Evolutionary conservation across 2,113 vertebrate genomes (phyloP).

Genomic region (Scopus umbretta): DNA sequence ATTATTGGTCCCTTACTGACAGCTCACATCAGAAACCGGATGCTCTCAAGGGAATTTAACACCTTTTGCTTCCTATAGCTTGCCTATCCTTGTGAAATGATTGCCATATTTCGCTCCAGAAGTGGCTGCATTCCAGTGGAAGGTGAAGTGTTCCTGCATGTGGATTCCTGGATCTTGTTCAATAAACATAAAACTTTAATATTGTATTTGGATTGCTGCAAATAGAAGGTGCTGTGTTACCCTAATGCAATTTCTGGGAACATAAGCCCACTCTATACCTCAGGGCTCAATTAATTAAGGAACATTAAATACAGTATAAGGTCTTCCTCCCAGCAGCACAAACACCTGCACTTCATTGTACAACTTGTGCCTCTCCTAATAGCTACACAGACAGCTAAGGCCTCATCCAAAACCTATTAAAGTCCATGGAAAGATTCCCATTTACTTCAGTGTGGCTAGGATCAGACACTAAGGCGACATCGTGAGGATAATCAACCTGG

Average conservation of each 20-base stretch:
- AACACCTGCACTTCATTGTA: conserved; percentile 44
- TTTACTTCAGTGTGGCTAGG: neutral
- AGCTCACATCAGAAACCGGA: neutral
- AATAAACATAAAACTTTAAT: conserved; percentile 53
- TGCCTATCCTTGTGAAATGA: fast-evolving
- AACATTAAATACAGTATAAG: conserved; percentile 47
- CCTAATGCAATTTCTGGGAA: conserved; percentile 54
- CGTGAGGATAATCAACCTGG: neutral
- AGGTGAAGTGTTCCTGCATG: neutral
- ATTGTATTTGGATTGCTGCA: conserved; percentile 1
- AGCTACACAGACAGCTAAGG: neutral
- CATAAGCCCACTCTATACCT: neutral
- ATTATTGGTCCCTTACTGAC: neutral
- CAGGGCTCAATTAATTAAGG: conserved; percentile 53
- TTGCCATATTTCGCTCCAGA: neutral
- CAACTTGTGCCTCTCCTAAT: neutral
- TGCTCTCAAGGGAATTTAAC: neutral
- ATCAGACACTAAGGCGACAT: neutral
- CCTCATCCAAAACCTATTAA: conserved; percentile 36
- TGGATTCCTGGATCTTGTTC: conserved; percentile 8
- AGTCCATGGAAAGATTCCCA: conserved; percentile 23
- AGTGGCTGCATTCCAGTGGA: neutral
- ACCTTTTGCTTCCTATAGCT: neutral
- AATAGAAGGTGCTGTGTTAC: conserved; percentile 25
- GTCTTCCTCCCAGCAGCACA: conserved; percentile 13